A percentile compares a stretch with the other conserved stretches of the same genome.
Conservation (phyloP, 2,888 invertebrate species). For the Hyposoter didymator region DNA sequence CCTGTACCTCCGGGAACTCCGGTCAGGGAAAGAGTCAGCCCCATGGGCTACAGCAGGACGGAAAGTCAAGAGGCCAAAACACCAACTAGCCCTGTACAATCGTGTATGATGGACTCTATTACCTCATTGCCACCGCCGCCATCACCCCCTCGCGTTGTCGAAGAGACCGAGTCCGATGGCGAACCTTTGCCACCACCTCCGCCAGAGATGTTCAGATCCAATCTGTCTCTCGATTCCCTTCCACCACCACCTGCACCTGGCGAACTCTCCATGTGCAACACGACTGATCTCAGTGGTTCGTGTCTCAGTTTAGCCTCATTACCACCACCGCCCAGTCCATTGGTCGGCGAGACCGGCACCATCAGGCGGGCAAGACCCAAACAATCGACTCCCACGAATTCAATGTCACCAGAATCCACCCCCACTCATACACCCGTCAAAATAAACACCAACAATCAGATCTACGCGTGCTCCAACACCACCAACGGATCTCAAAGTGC, state of each 20-base stretch:
- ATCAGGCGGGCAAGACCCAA: slow-evolving; percentile 84
- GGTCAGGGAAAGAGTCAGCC: slow-evolving; percentile 84
- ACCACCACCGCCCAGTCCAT: slow-evolving; percentile 90
- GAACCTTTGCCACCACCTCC: slow-evolving; percentile 90
- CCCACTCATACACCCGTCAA: slow-evolving; percentile 84
- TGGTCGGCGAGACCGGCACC: slow-evolving; percentile 84
- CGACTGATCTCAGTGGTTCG: slow-evolving; percentile 88
- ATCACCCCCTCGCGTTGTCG: slow-evolving; percentile 84
- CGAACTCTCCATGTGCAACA: slow-evolving; percentile 85
- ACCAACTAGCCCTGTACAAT: slow-evolving; percentile 81
- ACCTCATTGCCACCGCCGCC: slow-evolving; percentile 85
- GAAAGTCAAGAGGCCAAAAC: slow-evolving; percentile 80
- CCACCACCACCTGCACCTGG: slow-evolving; percentile 91
- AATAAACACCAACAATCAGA: slow-evolving; percentile 69
- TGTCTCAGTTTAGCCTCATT: slow-evolving; percentile 89
- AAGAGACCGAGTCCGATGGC: slow-evolving; percentile 85
- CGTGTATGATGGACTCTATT: slow-evolving; percentile 85
- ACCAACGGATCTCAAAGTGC: slow-evolving; percentile 77
- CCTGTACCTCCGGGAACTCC: slow-evolving; percentile 84
- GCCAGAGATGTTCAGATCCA: slow-evolving; percentile 90
- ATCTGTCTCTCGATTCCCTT: slow-evolving; percentile 91
- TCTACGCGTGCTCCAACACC: slow-evolving; percentile 76
- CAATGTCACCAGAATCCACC: slow-evolving; percentile 83
- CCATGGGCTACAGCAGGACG: slow-evolving; percentile 81
- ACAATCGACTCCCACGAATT: slow-evolving; percentile 83